Evolutionary conservation across 2,888 invertebrate genomes (phyloP), one percentile per base, ranked within the genome.

Genomic region (Holacanthella duospinosa): DNA sequence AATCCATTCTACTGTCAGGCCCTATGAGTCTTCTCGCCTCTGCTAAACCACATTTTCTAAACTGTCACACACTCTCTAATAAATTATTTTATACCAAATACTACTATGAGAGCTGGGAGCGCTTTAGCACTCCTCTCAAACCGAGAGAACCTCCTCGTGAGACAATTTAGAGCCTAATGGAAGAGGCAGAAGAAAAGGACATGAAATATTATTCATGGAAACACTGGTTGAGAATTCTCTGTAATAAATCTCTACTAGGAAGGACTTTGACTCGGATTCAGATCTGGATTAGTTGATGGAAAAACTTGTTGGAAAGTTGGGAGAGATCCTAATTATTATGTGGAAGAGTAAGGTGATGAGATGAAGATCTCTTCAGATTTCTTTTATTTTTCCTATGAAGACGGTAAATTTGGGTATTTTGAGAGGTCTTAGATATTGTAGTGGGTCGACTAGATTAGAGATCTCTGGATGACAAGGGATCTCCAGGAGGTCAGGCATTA

Each of bases 401-500:
- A 27, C 26, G 3, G 26, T 21, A n/a, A 16, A 21, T 4, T 4
- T 48, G n/a, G 6, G 6, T 48, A 48, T 48, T 48, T 48, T n/a
- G 4, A n/a, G n/a, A n/a, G n/a, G n/a, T n/a, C n/a, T n/a, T n/a
- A n/a, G n/a, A n/a, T n/a, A n/a, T n/a, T n/a, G n/a, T n/a, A n/a
- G n/a, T n/a, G n/a, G 48, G 44, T 28, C 21, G 53, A 48, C 53
- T 61, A 48, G 16, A 28, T 27, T 25, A 26, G 36, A 26, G 55
- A 58, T 66, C 66, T 66, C 64, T 56, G 53, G 60, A 48, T 66
- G 66, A 66, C 66, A 64, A 48, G 62, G 56, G 55, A 59, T 59
- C 66, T 60, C 48, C 66, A 61, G 64, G 66, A 66, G 66, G 64
- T 66, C 64, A 66, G 64, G 29, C 48, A 64, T 66, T 64, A 66